A percentile compares a stretch with the other conserved stretches of the same genome.
These are phyloP conservation scores for Pocillopora verrucosa DNA, from an alignment of 64 coral and sea anemone genomes.

Conservation along the genomic window DNA sequence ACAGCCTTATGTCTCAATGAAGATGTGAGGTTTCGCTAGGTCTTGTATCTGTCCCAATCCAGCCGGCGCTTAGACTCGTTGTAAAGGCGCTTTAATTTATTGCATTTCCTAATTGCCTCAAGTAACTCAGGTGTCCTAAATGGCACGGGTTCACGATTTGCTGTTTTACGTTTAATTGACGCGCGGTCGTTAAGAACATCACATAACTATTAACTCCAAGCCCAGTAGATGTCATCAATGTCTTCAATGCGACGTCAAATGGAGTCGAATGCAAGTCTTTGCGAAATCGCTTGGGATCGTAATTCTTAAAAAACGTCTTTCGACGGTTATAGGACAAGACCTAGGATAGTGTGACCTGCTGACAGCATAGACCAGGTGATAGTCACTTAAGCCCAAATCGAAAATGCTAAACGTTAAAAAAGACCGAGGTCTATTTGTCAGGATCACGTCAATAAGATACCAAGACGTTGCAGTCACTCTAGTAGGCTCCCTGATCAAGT, in stretches of 20 bases:
- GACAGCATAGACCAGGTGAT: slow-evolving; percentile 5
- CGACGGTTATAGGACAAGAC: too few species aligned
- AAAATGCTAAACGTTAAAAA: neutral
- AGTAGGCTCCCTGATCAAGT: too few species aligned
- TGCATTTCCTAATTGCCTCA: slow-evolving; percentile 14
- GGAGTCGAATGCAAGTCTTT: neutral
- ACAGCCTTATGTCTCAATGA: slow-evolving; percentile 39
- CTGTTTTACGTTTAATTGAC: neutral
- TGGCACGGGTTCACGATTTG: neutral
- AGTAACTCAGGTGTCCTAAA: neutral
- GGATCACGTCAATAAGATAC: too few species aligned
- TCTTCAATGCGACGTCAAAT: neutral
- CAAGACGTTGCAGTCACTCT: too few species aligned
- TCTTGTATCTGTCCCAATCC: slow-evolving; percentile 21
- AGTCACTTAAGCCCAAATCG: too few species aligned
- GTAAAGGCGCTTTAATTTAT: slow-evolving; percentile 35
- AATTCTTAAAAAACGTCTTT: neutral
- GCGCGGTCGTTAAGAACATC: neutral
- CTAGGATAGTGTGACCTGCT: neutral
- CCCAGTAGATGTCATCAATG: slow-evolving; percentile 25
- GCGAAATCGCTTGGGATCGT: neutral
- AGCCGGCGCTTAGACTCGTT: neutral
- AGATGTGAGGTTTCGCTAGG: slow-evolving; percentile 17
- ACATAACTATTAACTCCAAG: slow-evolving; percentile 20
- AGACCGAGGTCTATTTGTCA: neutral